These are phyloP conservation scores for Orchestia grillus DNA, from an alignment of 1,140 invertebrate species.

Conservation along the genomic window DNA sequence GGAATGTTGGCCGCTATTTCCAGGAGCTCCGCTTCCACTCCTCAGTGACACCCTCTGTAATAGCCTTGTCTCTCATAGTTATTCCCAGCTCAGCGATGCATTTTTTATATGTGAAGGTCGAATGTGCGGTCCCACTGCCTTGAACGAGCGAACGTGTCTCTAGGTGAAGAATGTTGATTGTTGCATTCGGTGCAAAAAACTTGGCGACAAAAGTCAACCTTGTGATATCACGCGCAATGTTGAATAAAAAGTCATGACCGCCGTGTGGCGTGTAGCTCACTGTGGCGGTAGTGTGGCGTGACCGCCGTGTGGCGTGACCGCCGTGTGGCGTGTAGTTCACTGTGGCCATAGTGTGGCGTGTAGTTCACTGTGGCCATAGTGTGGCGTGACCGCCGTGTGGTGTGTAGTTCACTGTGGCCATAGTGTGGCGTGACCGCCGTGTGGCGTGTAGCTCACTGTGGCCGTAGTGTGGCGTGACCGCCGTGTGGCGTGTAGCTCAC, in stretches of 20 bases:
- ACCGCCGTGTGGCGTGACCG: too few relatives aligned
- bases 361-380: too few relatives aligned
- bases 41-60: not conserved
- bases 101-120: constrained; percentile 1
- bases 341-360: too few relatives aligned
- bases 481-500: too few relatives aligned
- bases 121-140: not conserved
- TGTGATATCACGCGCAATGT: not conserved
- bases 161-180: not conserved
- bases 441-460: too few relatives aligned
- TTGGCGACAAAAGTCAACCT: not conserved
- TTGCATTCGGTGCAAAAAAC: not conserved
- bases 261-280: not conserved
- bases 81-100: not conserved
- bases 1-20: not conserved
- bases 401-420: too few relatives aligned
- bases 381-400: too few relatives aligned
- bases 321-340: too few relatives aligned
- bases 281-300: not conserved
- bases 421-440: too few relatives aligned
- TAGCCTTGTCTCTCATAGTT: not conserved
- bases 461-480: too few relatives aligned
- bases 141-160: not conserved
- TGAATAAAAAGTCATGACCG: not conserved
- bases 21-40: not conserved